Conservation (phyloP, 2,113 vertebrate genomes). For the Macrotus californicus region DNA sequence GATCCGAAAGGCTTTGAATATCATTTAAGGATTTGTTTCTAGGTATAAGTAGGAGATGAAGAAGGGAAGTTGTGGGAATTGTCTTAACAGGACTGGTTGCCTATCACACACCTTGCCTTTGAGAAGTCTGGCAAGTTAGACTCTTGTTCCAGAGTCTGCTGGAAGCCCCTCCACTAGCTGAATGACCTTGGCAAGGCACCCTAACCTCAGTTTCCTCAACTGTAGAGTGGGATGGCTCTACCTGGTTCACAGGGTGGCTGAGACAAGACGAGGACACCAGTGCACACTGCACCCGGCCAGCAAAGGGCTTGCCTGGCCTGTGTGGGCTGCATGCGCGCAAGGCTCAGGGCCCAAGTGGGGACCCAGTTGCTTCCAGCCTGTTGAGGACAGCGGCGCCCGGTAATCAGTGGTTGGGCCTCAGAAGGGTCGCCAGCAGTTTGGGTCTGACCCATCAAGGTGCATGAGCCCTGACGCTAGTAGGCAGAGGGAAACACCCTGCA, state of each 20-base stretch:
- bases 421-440: not conserved
- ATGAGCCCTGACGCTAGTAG: rapidly evolving
- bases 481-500: not conserved
- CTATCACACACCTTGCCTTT: not conserved
- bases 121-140: not conserved
- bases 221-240: not conserved
- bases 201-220: not conserved
- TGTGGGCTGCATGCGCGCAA: not conserved
- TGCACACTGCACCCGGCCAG: not conserved
- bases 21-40: not conserved
- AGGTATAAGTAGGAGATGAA: not conserved
- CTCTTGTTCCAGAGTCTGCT: not conserved
- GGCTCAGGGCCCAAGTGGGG: too few species aligned
- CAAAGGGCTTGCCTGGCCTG: too few species aligned
- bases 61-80: not conserved
- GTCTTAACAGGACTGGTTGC: not conserved
- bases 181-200: not conserved
- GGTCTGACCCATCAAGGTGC: not conserved
- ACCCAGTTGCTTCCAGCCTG: not conserved
- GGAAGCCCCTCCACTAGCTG: not conserved
- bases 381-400: not conserved
- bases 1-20: not conserved
- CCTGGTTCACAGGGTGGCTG: not conserved
- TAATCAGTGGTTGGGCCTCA: not conserved
- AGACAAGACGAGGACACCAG: not conserved